Evolutionary conservation across 2,797 vertebrate species (phyloP).

Genomic region (Thamnophis elegans): DNA sequence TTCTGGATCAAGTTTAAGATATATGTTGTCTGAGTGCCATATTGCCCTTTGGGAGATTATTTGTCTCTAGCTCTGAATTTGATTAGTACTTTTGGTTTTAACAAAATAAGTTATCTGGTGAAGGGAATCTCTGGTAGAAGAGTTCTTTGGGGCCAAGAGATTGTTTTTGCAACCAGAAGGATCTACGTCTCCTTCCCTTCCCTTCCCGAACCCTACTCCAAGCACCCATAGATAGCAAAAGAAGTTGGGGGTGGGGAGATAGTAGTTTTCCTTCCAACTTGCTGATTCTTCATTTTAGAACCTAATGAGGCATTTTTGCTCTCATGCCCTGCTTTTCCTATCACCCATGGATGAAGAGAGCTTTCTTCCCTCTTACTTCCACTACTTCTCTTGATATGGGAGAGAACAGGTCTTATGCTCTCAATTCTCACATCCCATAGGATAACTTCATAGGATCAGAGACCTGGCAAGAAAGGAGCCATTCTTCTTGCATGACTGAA

Average conservation of each 20-base stretch:
- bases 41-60: background rate
- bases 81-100: background rate
- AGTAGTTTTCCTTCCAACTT: background rate
- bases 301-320: background rate
- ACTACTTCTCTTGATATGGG: background rate
- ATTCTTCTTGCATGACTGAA: background rate
- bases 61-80: background rate
- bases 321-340: background rate
- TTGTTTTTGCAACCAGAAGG: background rate
- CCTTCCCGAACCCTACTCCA: background rate
- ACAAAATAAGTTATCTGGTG: background rate
- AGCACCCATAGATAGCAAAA: background rate
- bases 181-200: background rate
- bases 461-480: background rate
- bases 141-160: background rate
- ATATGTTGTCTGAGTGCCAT: background rate
- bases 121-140: background rate
- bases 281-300: background rate
- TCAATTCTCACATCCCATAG: background rate
- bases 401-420: background rate
- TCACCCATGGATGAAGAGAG: background rate
- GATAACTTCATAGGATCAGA: background rate
- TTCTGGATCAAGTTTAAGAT: background rate
- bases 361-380: background rate
- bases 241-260: background rate